Percentiles rank a stretch among this genome's conserved stretches.
Evolutionary conservation across 2,797 vertebrate genomes (phyloP).

Genomic region (Pampus argenteus): DNA sequence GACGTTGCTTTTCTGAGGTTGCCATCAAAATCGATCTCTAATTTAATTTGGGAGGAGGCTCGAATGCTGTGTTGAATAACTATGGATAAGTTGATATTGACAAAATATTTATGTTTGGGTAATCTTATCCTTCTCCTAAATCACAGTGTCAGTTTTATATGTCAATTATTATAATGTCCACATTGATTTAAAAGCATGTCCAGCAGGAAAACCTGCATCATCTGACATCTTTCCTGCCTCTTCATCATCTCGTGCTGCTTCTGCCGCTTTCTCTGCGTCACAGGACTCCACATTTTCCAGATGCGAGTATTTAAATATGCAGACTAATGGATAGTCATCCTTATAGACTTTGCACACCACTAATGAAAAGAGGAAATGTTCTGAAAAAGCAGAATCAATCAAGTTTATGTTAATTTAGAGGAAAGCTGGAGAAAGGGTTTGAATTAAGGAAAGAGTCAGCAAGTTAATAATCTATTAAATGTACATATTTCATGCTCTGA

Average conservation of each 20-base stretch:
- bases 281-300: constrained; percentile 29
- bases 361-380: constrained; percentile 62
- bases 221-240: constrained; percentile 4
- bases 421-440: constrained; percentile 20
- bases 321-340: constrained; percentile 36
- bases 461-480: constrained; percentile 40
- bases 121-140: neutral
- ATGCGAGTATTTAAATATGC: constrained; percentile 37
- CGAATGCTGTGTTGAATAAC: neutral
- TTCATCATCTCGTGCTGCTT: constrained; percentile 7
- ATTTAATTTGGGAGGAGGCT: neutral
- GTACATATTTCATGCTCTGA: constrained; percentile 17
- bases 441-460: constrained; percentile 23
- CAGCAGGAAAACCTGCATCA: constrained; percentile 10
- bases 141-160: neutral
- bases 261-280: constrained; percentile 16
- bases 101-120: neutral
- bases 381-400: constrained; percentile 52
- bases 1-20: too few species aligned
- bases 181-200: constrained; percentile 6
- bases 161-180: neutral
- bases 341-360: constrained; percentile 40
- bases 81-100: neutral
- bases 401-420: constrained; percentile 27
- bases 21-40: too few species aligned